Evolutionary conservation across 2,797 vertebrate species (phyloP).

Genomic region (Gorsachius magnificus): DNA sequence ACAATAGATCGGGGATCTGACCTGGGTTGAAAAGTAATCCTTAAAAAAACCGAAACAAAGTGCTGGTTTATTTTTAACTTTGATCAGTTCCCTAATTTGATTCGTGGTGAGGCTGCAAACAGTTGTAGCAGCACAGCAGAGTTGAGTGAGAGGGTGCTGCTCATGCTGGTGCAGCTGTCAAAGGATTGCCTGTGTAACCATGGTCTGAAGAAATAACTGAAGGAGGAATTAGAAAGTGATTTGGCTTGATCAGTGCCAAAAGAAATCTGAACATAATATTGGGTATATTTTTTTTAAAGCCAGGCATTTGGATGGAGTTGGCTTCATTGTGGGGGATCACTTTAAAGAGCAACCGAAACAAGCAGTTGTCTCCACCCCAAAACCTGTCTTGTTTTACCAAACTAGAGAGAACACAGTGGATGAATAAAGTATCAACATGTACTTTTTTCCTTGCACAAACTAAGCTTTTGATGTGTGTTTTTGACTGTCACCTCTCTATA

Average conservation of each 20-base stretch:
- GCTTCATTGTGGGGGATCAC: background rate
- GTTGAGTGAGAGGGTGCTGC: background rate
- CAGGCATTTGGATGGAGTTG: background rate
- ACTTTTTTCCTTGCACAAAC: background rate
- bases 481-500: background rate
- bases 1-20: constrained; percentile 33
- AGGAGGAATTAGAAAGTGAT: background rate
- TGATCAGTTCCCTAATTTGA: background rate
- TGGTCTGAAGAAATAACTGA: constrained; percentile 12
- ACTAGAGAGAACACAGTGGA: background rate
- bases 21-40: constrained; percentile 44
- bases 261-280: background rate
- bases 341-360: background rate
- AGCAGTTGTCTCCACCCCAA: background rate
- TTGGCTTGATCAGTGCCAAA: background rate
- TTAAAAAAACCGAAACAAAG: constrained; percentile 28
- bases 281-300: background rate
- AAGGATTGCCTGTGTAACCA: background rate
- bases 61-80: constrained; percentile 53
- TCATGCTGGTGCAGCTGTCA: background rate
- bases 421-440: background rate
- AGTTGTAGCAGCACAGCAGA: background rate
- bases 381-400: background rate
- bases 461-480: background rate
- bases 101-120: background rate